phyloP scores from a whole-genome alignment of 1,140 invertebrate species.

The Saccostrea cuccullata region DNA sequence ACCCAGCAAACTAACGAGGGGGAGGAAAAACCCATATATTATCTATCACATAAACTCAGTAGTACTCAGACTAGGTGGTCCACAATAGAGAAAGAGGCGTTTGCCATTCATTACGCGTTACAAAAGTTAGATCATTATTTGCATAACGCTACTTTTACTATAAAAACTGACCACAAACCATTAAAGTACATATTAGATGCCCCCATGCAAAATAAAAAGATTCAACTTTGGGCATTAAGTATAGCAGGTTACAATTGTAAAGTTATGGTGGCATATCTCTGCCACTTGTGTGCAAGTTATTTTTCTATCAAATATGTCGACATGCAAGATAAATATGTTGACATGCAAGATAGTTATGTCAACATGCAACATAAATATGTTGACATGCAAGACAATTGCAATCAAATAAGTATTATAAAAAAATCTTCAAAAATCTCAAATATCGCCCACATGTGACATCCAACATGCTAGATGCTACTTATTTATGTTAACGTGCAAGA shows the following conservation, averaged over 20 bases:
- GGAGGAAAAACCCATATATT: constrained; percentile 53
- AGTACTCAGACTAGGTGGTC: constrained; percentile 54
- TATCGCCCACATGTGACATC: too few species aligned
- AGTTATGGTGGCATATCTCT: too few species aligned
- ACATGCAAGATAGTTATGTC: too few species aligned
- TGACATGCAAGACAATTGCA: too few species aligned
- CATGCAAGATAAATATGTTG: too few species aligned
- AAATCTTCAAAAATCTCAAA: too few species aligned
- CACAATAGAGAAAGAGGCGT: constrained; percentile 62
- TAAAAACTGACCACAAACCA: constrained; percentile 65
- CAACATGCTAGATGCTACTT: too few species aligned
- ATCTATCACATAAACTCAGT: constrained; percentile 59
- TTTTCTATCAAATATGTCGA: too few species aligned
- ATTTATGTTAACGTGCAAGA: too few species aligned
- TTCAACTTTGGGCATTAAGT: constrained; percentile 58
- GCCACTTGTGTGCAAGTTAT: too few species aligned
- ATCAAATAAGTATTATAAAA: too few species aligned
- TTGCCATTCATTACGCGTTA: constrained; percentile 33
- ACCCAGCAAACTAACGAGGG: constrained; percentile 46
- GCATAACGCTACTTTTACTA: constrained; percentile 58
- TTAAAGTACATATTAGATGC: constrained; percentile 58
- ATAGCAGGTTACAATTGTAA: constrained; percentile 57
- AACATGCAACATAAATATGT: too few species aligned
- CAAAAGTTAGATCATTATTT: constrained; percentile 43
- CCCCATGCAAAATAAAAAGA: constrained; percentile 62